These are phyloP conservation scores for Formica exsecta DNA, from an alignment of 1,140 invertebrate species.

Conservation along the genomic window DNA sequence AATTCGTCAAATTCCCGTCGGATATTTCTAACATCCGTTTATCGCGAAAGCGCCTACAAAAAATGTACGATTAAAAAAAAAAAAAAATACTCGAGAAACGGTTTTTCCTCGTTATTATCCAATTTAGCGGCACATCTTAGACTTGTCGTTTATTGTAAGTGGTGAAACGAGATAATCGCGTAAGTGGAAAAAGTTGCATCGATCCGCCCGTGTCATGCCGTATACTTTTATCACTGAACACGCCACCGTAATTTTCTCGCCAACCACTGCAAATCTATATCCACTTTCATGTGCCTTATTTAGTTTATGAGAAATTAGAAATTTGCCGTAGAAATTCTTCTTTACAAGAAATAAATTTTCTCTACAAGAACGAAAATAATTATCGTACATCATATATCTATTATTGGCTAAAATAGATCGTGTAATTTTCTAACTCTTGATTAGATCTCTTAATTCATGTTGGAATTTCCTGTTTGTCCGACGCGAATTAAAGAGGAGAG, in stretches of 20 bases:
- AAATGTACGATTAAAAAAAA: background rate
- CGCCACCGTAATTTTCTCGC: slow-evolving; percentile 30
- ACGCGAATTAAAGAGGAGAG: background rate
- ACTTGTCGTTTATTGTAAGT: slow-evolving; percentile 19
- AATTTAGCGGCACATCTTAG: background rate
- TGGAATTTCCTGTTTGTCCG: slow-evolving; percentile 22
- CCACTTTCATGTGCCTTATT: background rate
- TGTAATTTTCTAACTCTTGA: background rate
- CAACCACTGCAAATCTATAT: background rate
- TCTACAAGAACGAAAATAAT: background rate
- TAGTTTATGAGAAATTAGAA: background rate
- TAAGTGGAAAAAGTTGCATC: slow-evolving; percentile 50
- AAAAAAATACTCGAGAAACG: background rate
- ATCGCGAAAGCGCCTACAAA: background rate
- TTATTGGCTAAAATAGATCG: background rate
- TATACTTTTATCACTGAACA: slow-evolving; percentile 38
- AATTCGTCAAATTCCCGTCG: background rate
- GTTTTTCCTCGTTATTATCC: slow-evolving; percentile 25
- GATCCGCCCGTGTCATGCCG: slow-evolving; percentile 21
- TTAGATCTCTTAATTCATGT: background rate
- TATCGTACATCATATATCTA: background rate
- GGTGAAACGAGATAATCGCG: slow-evolving; percentile 50
- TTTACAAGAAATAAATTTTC: background rate
- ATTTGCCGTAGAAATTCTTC: background rate
- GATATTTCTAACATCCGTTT: background rate